Conservation (phyloP, 2,797 vertebrate species). For the Centropyge bicolor region DNA sequence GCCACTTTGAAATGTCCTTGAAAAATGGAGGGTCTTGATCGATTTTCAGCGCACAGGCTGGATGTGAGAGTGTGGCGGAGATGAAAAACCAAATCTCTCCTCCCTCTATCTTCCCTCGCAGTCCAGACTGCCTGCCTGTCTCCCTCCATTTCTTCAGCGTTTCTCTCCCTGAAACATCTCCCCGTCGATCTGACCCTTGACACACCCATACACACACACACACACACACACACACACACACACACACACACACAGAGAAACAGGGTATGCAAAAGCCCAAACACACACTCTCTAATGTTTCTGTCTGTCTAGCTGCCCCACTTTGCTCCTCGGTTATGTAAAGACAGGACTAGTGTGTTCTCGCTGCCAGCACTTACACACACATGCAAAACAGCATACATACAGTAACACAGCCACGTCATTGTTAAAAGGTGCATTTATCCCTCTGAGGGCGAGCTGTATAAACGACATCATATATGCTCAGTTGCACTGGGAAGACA, state of each 20-base stretch:
- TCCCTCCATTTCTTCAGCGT: slow-evolving; percentile 49
- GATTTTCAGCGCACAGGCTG: slow-evolving; percentile 35
- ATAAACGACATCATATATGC: slow-evolving; percentile 33
- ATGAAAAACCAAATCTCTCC: slow-evolving; percentile 40
- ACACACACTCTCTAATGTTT: slow-evolving; percentile 34
- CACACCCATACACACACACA: slow-evolving; percentile 28
- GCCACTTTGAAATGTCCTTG: slow-evolving; percentile 21
- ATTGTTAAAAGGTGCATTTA: slow-evolving; percentile 47
- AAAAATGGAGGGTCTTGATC: slow-evolving; percentile 27
- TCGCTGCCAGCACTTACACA: slow-evolving; percentile 20
- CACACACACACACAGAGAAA: slow-evolving; percentile 30
- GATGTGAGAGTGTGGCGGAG: slow-evolving; percentile 22
- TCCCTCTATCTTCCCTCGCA: slow-evolving; percentile 25
- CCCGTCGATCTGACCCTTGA: slow-evolving; percentile 43
- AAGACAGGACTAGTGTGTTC: slow-evolving; percentile 42
- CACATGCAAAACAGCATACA: slow-evolving; percentile 24
- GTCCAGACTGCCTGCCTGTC: slow-evolving; percentile 45
- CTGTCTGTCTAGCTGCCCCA: slow-evolving; percentile 42
- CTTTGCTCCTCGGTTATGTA: slow-evolving; percentile 63
- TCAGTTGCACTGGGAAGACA: slow-evolving; percentile 33
- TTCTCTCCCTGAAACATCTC: slow-evolving; percentile 56
- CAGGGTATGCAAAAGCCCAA: slow-evolving; percentile 17
- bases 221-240: slow-evolving; percentile 28
- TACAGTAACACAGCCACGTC: slow-evolving; percentile 22
- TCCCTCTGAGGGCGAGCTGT: slow-evolving; percentile 33